A percentile compares a stretch with the other conserved stretches of the same genome.
phyloP scores from a whole-genome alignment of 2,888 invertebrate species.

The Hedychridium roseum region DNA sequence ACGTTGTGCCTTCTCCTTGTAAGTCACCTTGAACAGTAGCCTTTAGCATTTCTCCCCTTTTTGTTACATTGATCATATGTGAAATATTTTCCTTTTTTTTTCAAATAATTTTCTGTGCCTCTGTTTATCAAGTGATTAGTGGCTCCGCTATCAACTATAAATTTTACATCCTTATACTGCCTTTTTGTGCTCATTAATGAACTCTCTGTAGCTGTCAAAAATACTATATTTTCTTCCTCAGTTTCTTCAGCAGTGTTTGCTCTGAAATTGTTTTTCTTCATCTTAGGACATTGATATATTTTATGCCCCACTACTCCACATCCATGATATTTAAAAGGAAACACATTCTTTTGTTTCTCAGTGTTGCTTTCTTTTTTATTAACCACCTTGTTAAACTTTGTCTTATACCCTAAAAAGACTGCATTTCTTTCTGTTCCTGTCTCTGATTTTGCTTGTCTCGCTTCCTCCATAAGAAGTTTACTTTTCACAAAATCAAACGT shows the following conservation, averaged over 20 bases:
- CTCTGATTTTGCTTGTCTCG: background rate
- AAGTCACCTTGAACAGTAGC: conserved; percentile 24
- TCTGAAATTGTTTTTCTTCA: background rate
- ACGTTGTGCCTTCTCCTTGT: no score
- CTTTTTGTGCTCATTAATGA: no score
- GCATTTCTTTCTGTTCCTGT: background rate
- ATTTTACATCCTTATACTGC: no score
- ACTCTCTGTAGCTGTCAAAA: background rate
- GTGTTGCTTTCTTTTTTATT: background rate
- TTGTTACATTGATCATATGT: conserved; percentile 1
- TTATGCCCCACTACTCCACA: conserved; percentile 3
- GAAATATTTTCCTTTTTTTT: background rate
- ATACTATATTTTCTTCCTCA: background rate
- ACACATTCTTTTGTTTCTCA: background rate
- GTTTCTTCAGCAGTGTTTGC: background rate
- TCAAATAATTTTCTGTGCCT: background rate
- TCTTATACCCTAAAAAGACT: background rate
- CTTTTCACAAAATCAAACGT: conserved; percentile 1
- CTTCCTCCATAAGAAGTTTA: conserved; percentile 3
- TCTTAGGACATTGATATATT: background rate
- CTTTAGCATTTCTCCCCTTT: background rate
- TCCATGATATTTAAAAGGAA: conserved; percentile 2
- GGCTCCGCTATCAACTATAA: background rate
- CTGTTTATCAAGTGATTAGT: conserved; percentile 1
- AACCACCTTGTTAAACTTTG: conserved; percentile 1